Evolutionary conservation across 92 coral and sea anemone genomes (phyloP).

Genomic region (Actinernus sp.): DNA sequence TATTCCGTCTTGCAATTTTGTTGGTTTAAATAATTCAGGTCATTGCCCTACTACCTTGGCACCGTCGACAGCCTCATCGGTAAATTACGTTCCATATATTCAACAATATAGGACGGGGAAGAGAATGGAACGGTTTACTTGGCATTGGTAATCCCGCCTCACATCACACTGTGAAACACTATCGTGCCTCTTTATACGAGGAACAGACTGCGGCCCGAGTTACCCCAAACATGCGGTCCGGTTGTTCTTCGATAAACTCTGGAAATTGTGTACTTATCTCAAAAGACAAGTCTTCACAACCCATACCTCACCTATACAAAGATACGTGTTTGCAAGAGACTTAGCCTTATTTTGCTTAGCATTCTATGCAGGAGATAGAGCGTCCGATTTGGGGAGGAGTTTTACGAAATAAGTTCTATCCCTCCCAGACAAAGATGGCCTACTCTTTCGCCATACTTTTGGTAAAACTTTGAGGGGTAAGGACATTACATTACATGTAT

Average conservation of each 20-base stretch:
- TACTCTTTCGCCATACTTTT: conserved; percentile 39
- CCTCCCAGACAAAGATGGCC: not conserved
- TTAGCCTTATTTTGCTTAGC: conserved; percentile 49
- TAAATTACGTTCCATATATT: conserved; percentile 40
- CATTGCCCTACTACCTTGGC: conserved; percentile 61
- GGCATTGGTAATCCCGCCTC: conserved; percentile 43
- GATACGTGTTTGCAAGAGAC: conserved; percentile 24
- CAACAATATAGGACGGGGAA: conserved; percentile 12
- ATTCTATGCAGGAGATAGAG: conserved; percentile 46
- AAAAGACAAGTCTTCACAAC: not conserved
- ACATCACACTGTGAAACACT: conserved; percentile 24
- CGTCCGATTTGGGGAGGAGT: conserved; percentile 28
- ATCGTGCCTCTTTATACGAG: conserved; percentile 18
- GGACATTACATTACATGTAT: conserved; percentile 31
- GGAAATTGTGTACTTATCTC: conserved; percentile 14
- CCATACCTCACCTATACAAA: conserved; percentile 15
- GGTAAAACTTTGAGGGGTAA: conserved; percentile 50
- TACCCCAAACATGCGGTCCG: conserved; percentile 53
- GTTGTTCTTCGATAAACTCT: conserved; percentile 30
- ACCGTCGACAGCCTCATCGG: conserved; percentile 55
- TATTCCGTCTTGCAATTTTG: conserved; percentile 8
- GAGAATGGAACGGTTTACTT: conserved; percentile 39
- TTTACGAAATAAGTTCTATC: conserved; percentile 18
- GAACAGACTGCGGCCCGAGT: conserved; percentile 58
- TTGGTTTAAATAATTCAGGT: conserved; percentile 2